Evolutionary conservation across 2,888 invertebrate species (phyloP), one percentile per base, ranked within the genome.

Genomic region (Silvanus unidentatus): DNA sequence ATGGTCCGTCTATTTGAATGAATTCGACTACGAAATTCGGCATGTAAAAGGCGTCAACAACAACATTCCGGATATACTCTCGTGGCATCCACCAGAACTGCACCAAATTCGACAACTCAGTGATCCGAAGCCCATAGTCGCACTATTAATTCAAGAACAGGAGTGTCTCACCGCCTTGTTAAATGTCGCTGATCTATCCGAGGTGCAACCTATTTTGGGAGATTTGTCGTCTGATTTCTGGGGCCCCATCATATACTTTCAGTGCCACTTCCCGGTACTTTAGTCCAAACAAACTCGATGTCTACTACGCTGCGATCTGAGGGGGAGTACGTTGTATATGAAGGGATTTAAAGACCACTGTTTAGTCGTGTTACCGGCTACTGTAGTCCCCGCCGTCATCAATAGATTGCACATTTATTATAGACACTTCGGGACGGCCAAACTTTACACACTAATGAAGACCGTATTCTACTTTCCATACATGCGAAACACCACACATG

Each of bases 351-450:
- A n/a, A n/a, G n/a, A n/a, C n/a, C n/a, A n/a, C n/a, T n/a, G n/a
- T n/a, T n/a, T n/a, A 32, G 4, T 32, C 4, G 32, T 11, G n/a
- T 8, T 32, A 5, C 32, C 10, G n/a, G 5, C 4, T 8, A 5
- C n/a, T n/a, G 3, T 32, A 12, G n/a, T 32, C n/a, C 12, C 3
- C 3, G 4, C 32, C 12, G n/a, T 32, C 3, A 32, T 32, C n/a
- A 11, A n/a, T 5, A 12, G 11, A 1, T 46, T 35, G 28, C 49
- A 49, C 29, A 10, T 40, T 36, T 16, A 36, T 13, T 37, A 36
- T 16, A 50, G 53, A 2, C 48, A 53, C 43, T 48, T 44, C 42
- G 47, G 45, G 1, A 39, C 42, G 1, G 27, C 27, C 1, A 50
- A 48, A 43, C 11, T 45, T 5, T 34, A 39, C 28, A 9, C 10